A percentile compares a stretch with the other conserved stretches of the same genome.
These are phyloP conservation scores for Takifugu bimaculatus DNA, from an alignment of 2,113 vertebrate genomes.

Conservation along the genomic window DNA sequence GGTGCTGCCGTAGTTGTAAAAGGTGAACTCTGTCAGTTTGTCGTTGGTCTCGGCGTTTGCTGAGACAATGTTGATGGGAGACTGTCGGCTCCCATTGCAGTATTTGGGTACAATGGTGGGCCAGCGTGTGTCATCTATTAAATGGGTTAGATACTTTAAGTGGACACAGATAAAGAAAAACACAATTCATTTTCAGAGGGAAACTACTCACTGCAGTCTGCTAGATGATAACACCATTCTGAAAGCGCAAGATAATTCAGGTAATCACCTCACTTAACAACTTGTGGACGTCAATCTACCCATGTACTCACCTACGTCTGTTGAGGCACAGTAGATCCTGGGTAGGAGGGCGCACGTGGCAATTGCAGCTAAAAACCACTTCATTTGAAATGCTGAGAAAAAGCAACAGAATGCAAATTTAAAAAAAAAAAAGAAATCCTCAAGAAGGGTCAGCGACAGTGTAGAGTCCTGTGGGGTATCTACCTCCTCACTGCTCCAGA, in stretches of 20 bases:
- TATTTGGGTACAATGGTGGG: accelerated
- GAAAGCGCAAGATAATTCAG: neutral
- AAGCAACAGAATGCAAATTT: neutral
- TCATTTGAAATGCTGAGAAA: neutral
- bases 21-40: constrained; percentile 48
- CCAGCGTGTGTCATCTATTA: constrained; percentile 50
- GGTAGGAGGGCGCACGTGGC: constrained; percentile 14
- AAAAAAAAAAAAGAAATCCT: neutral
- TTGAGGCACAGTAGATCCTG: neutral
- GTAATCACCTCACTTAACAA: neutral
- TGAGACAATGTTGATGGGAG: constrained; percentile 70
- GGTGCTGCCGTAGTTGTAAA: constrained; percentile 35
- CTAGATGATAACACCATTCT: constrained; percentile 51
- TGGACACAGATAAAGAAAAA: neutral
- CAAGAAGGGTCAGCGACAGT: neutral
- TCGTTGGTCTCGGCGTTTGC: accelerated
- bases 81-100: constrained; percentile 68
- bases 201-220: constrained; percentile 50
- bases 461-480: neutral
- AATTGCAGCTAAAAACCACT: neutral
- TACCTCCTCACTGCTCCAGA: neutral
- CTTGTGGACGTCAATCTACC: neutral
- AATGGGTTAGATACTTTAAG: neutral
- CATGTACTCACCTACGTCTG: accelerated
- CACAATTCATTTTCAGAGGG: neutral